phyloP scores from a whole-genome alignment of 2,113 vertebrate genomes.

The Poecile atricapillus region DNA sequence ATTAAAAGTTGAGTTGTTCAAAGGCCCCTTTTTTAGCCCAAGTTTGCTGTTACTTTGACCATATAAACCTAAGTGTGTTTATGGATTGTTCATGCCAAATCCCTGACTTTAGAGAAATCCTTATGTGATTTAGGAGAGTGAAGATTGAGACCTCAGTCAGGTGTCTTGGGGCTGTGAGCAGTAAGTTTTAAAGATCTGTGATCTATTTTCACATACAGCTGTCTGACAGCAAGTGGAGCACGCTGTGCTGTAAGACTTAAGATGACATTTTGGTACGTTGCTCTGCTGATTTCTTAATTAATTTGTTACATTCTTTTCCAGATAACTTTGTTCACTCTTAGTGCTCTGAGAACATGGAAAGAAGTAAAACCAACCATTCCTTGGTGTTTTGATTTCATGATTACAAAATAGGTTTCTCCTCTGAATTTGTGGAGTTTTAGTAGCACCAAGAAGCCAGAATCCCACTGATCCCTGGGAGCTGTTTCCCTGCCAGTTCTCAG shows the following conservation, averaged over 20 bases:
- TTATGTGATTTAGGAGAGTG: neutral
- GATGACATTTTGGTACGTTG: neutral
- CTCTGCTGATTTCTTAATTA: neutral
- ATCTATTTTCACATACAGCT: neutral
- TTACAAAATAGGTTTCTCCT: neutral
- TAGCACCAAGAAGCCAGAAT: neutral
- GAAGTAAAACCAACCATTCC: neutral
- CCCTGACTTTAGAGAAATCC: neutral
- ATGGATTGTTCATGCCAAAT: neutral
- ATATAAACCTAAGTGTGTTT: neutral
- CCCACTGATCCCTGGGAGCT: neutral
- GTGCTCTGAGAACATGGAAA: neutral
- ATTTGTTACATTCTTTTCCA: neutral
- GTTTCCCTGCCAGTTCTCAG: neutral
- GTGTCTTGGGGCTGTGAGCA: neutral
- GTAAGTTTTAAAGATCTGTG: neutral
- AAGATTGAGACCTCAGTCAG: neutral
- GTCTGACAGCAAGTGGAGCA: neutral
- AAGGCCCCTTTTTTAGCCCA: neutral
- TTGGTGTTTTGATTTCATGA: neutral
- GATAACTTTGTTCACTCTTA: neutral
- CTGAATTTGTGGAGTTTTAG: neutral
- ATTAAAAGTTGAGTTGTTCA: neutral
- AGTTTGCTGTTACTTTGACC: neutral
- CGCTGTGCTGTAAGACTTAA: neutral